Evolutionary conservation across 2,888 invertebrate genomes (phyloP).

Genomic region (Psococerastis gibbosa): DNA sequence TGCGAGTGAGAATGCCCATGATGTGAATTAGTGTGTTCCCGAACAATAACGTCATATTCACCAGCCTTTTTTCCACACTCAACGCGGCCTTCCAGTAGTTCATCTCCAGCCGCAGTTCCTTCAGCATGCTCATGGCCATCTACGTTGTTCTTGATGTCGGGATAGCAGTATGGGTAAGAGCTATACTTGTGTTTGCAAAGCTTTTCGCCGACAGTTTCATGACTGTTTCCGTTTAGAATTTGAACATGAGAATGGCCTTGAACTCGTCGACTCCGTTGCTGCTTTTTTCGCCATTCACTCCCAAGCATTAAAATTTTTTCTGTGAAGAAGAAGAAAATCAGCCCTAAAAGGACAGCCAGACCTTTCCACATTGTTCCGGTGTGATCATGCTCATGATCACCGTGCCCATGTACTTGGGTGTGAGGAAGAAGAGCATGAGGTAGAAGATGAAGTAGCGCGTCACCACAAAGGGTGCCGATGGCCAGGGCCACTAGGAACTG

Average conservation of each 20-base stretch:
- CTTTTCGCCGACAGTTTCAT: constrained; percentile 35
- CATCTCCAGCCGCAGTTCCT: constrained; percentile 25
- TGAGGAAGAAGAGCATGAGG: constrained; percentile 36
- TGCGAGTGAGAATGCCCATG: constrained; percentile 78
- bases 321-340: constrained; percentile 76
- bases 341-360: constrained; percentile 57
- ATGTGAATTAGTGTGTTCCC: constrained; percentile 53
- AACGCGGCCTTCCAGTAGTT: constrained; percentile 17
- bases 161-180: constrained; percentile 75
- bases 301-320: constrained; percentile 64
- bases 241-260: constrained; percentile 7
- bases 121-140: constrained; percentile 35
- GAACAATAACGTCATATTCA: constrained; percentile 17
- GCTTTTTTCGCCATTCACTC: constrained; percentile 60
- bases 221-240: constrained; percentile 25
- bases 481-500: constrained; percentile 87
- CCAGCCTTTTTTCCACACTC: constrained; percentile 35
- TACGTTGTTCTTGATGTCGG: constrained; percentile 58
- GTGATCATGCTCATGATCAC: constrained; percentile 23
- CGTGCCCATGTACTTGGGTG: not conserved
- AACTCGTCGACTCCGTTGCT: constrained; percentile 32
- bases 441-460: constrained; percentile 77
- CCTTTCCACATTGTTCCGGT: constrained; percentile 70
- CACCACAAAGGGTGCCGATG: constrained; percentile 78
- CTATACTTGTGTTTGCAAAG: constrained; percentile 76